Base-by-base conservation (phyloP, 2,797 vertebrate genomes). In the Esox masquinongy region DNA sequence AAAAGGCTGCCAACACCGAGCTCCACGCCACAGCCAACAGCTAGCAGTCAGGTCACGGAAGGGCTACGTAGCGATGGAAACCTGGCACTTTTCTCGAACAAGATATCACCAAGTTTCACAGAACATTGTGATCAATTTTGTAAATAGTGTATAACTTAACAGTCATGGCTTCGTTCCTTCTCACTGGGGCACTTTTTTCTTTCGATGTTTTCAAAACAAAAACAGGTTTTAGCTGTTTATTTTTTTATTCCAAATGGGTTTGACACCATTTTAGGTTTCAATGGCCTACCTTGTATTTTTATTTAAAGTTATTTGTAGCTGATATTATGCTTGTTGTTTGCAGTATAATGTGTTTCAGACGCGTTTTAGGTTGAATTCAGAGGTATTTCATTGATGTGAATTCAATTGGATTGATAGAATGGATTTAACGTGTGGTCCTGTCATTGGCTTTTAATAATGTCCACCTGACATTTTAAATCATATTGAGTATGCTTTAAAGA, bases 81-180 rank as follows among this genome's bases (percentile, higher is more conserved):
- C 86, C 81, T 88, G 90, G 88, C 90, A 92, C 92, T 91, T 90
- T 91, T 84, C 66, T 39, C 82, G 83, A 78, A 82, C 71, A 75
- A 82, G 79, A 85, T 14, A 86, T 81, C 88, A 85, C 77, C 87
- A 81, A 78, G 86, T 88, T 85, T 88, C 87, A 79, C 89, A 86
- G 77, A 76, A 88, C 82, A 88, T 88, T 87, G 83, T 82, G 87
- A 89, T 89, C 80, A 85, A 86, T 89, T 92, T 90, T 94, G 92
- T 94, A 94, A 93, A 94, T 93, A 94, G 88, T 93, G 92, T 93
- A 93, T 90, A 92, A 91, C 88, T 92, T 93, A 86, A 90, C 91
- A 91, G 84, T 91, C 88, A 91, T 88, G 80, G 79, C 81, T 90
- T 88, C 86, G 85, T 88, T 85, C 83, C 70, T 81, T 87, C 79